Percentiles rank a stretch among this genome's conserved stretches.
Evolutionary conservation across 2,113 vertebrate species (phyloP).

Genomic region (Vireo altiloquus): DNA sequence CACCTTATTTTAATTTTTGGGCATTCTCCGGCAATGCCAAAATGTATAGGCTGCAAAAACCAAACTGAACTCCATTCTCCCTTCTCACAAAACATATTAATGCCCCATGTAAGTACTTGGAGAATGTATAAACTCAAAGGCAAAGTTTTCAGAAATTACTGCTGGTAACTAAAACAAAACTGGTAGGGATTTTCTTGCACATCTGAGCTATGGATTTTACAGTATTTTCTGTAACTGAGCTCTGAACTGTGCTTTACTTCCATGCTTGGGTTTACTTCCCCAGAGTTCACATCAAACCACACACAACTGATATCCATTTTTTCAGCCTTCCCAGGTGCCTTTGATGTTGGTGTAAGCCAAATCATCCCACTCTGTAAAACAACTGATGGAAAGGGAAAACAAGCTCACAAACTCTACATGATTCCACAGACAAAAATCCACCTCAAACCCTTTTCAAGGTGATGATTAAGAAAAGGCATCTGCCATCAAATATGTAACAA

Average conservation of each 20-base stretch:
- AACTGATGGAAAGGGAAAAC: background rate
- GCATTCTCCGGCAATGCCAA: background rate
- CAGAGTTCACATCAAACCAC: background rate
- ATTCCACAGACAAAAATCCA: background rate
- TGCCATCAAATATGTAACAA: background rate
- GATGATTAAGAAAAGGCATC: background rate
- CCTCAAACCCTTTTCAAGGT: background rate
- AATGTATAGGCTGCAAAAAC: background rate
- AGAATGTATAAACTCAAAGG: background rate
- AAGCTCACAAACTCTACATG: background rate
- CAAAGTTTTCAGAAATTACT: constrained; percentile 7
- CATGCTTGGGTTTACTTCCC: background rate
- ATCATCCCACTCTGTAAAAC: background rate
- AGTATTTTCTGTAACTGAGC: background rate
- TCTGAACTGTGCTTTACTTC: background rate
- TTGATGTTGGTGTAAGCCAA: background rate
- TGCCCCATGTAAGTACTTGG: background rate
- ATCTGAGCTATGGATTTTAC: background rate
- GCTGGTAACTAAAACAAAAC: constrained; percentile 28
- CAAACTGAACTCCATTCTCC: background rate
- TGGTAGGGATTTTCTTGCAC: background rate
- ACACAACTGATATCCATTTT: background rate
- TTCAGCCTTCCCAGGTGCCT: background rate
- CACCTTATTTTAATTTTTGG: background rate
- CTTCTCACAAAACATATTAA: background rate